Base-by-base conservation (phyloP, 2,113 vertebrate species). In the Phalacrocorax aristotelis region DNA sequence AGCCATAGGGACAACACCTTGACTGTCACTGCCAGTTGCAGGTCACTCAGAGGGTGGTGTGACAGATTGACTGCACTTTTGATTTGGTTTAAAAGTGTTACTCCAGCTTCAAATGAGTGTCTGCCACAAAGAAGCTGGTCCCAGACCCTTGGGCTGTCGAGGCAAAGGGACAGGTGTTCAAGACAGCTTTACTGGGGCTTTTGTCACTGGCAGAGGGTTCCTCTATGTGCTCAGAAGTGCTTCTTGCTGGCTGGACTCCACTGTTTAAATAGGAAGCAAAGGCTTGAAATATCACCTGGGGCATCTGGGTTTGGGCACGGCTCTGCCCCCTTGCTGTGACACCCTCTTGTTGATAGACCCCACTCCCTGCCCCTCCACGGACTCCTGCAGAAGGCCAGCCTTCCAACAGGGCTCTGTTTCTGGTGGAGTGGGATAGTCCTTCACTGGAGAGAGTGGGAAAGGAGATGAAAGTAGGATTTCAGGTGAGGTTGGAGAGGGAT, bases 341-440 rank as follows among this genome's bases (percentile, higher is more conserved):
- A 62, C 18, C 13, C n/a, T 55, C 25, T 74, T 3, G 1, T 16
- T 83, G 30, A 29, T 11, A 68, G 23, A 9, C 2, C 3, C 4
- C 13, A 1, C 9, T 65, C n/a, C 23, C 26, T 29, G 27, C 2
- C 10, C 13, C 7, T 89, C 13, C 26, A 70, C 34, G 70, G 70
- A 40, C 32, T 60, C 32, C 29, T 78, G 61, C 42, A 49, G 46
- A n/a, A 78, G 13, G 36, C 7, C 17, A 57, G 0, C 19, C n/a
- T 64, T 76, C 48, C 21, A 71, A 22, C 7, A 32, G 8, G 51
- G 2, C 0, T 0, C 15, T 51, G 7, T 12, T 74, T 82, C 34
- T 54, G 34, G 22, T 76, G 22, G n/a, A 4, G 25, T 54, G 18
- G 21, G 16, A 20, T 49, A 27, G 52, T 36, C 25, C 36, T 40